Base-by-base conservation (phyloP, 2,797 vertebrate species). In the Lemur catta region DNA sequence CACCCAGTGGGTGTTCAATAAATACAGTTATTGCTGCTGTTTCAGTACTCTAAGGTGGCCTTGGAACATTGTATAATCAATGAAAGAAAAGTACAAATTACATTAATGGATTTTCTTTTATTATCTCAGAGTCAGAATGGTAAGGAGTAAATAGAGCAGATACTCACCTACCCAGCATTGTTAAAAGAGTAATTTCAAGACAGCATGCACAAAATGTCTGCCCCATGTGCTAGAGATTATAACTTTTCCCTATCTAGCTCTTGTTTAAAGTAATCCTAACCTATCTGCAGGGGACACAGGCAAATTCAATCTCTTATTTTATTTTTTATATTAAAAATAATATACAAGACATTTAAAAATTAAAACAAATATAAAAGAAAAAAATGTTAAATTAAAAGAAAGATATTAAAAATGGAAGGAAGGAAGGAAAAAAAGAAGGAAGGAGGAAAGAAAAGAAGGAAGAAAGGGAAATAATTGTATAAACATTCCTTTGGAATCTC, bases 31-130 rank as follows among this genome's bases (percentile, higher is more conserved):
- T 93, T 89, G 50, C 88, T 97, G 75, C 91, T 93, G 86, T 61
- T 96, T 96, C 38, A 17, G 24, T 76, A 89, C 79, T 89, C 33
- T 50, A 79, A 82, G 65, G 82, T 13, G n/a, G 79, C 26, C 28
- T 94, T 20, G 28, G 91, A 93, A 96, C 48, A 97, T 87, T 97
- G 79, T 50, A 87, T 95, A 95, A 97, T 97, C 95, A 67, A 91
- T 97, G n/a, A 10, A 57, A 89, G 91, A 95, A 79, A 46, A 93
- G 86, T 84, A 95, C 65, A 97, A 93, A 95, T 97, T 95, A 86
- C 80, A 96, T 96, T 93, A 84, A 52, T 86, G 46, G 8, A n/a
- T 72, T 85, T 74, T 78, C 57, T 87, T 57, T 52, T 74, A 74
- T 90, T 87, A 91, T 90, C 43, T 89, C 35, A 46, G 38, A 48